phyloP scores from a whole-genome alignment of 2,888 invertebrate species.

The Xestia ashworthii region DNA sequence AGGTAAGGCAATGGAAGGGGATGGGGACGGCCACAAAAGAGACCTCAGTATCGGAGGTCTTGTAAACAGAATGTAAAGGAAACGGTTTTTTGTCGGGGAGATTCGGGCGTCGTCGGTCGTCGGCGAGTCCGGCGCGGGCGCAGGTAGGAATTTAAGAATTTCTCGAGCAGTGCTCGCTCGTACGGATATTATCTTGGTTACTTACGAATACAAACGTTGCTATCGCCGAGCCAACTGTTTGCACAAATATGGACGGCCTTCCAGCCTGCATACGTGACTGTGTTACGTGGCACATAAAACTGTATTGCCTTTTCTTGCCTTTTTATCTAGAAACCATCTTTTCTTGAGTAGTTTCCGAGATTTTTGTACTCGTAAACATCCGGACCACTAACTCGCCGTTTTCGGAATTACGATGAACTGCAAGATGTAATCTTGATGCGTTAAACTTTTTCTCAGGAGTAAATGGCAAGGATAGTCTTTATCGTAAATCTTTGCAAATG shows the following conservation, averaged over 20 bases:
- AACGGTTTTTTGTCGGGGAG: constrained; percentile 83
- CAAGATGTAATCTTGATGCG: constrained; percentile 29
- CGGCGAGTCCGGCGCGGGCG: constrained; percentile 73
- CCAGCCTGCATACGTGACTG: constrained; percentile 81
- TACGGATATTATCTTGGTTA: constrained; percentile 82
- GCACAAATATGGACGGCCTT: constrained; percentile 85
- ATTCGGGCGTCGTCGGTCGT: constrained; percentile 77
- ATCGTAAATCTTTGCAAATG: neutral
- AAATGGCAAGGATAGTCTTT: constrained; percentile 4
- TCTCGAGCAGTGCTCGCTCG: constrained; percentile 69
- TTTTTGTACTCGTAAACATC: constrained; percentile 47
- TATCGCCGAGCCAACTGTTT: constrained; percentile 84
- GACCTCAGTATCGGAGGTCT: constrained; percentile 88
- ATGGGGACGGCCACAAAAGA: constrained; percentile 78
- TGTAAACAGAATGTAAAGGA: constrained; percentile 88
- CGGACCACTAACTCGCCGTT: constrained; percentile 41
- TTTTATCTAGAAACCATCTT: constrained; percentile 64
- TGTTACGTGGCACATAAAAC: constrained; percentile 70
- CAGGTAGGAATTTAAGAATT: constrained; percentile 82
- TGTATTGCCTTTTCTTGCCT: constrained; percentile 67
- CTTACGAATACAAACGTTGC: constrained; percentile 83
- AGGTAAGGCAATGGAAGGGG: constrained; percentile 73
- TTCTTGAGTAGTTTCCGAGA: constrained; percentile 51
- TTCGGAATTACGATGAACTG: constrained; percentile 39
- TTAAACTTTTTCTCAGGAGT: constrained; percentile 28